Conservation (phyloP, 2,797 vertebrate species). For the Hydrophis major region DNA sequence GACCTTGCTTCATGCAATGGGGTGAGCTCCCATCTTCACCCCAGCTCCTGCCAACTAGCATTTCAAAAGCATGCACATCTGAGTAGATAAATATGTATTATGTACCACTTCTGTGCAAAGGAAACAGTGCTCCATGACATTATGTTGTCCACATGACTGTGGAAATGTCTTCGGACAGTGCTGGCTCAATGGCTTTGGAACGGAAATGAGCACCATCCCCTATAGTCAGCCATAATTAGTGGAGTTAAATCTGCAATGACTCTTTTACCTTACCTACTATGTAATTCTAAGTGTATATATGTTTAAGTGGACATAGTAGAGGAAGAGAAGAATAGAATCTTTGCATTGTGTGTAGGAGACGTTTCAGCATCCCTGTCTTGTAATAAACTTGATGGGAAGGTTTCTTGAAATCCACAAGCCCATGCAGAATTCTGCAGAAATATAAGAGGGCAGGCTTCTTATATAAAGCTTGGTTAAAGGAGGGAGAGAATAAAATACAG, state of each 20-base stretch:
- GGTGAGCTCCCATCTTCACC: too few relatives aligned
- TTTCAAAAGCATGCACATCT: too few relatives aligned
- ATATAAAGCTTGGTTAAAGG: slow-evolving; percentile 39
- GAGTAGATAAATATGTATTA: background rate
- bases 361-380: slow-evolving; percentile 13
- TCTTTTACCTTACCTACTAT: too few relatives aligned
- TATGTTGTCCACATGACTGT: background rate
- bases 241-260: too few relatives aligned
- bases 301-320: background rate
- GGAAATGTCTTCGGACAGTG: background rate
- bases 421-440: background rate
- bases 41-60: too few relatives aligned
- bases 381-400: background rate
- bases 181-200: background rate
- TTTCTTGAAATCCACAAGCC: background rate
- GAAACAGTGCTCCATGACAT: background rate
- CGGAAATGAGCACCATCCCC: too few relatives aligned
- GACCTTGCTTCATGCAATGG: too few relatives aligned
- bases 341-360: background rate
- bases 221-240: background rate
- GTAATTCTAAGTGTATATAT: background rate
- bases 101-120: background rate
- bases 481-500: slow-evolving; percentile 43
- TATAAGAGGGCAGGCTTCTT: background rate
- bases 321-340: background rate